These are phyloP conservation scores for Muntiacus reevesi DNA, from an alignment of 2,113 vertebrate species.

Conservation along the genomic window DNA sequence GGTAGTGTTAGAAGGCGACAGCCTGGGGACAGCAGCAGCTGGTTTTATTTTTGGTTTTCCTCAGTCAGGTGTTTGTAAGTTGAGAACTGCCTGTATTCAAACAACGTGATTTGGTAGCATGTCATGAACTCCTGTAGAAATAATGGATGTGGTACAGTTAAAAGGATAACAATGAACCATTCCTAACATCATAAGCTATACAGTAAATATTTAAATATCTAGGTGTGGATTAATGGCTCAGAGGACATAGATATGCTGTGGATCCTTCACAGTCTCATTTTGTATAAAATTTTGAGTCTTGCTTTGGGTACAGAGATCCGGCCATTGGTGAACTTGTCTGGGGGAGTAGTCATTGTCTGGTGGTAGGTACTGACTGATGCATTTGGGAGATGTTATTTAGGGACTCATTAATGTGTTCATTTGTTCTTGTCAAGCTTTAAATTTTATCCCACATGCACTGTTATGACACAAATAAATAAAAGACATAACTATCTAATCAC, in stretches of 20 bases:
- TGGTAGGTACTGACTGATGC: not conserved
- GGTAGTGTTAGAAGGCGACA: constrained; percentile 39
- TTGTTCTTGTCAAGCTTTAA: not conserved
- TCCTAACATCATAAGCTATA: not conserved
- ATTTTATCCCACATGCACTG: not conserved
- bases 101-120: constrained; percentile 51
- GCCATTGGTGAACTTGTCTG: not conserved
- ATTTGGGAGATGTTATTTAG: not conserved
- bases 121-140: not conserved
- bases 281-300: not conserved
- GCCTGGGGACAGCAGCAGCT: constrained; percentile 42
- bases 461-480: not conserved
- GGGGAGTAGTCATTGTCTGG: not conserved
- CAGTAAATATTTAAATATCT: not conserved
- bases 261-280: not conserved
- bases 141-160: not conserved
- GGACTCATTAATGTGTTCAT: not conserved
- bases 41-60: constrained; percentile 72
- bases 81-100: constrained; percentile 67
- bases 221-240: not conserved
- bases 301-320: not conserved
- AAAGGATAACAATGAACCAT: not conserved
- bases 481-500: not conserved
- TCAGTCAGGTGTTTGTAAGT: constrained; percentile 73
- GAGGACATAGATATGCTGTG: not conserved